Conservation (phyloP, 2,797 vertebrate species). For the Notoglanidium macrostoma region DNA sequence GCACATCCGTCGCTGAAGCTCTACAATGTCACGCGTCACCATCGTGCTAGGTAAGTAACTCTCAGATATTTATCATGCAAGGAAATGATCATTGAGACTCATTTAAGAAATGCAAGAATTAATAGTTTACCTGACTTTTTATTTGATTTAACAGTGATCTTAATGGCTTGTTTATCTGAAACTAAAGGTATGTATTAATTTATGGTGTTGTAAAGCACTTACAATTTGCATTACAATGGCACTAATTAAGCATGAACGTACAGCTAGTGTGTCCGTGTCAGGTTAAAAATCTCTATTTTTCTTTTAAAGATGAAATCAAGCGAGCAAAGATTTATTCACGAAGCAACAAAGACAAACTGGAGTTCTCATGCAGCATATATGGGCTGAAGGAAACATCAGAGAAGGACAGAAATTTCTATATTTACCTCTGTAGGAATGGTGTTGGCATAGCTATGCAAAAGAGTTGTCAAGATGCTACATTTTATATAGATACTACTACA, state of each 20-base stretch:
- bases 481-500: not conserved
- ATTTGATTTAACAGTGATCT: slow-evolving; percentile 34
- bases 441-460: accelerated
- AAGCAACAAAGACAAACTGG: slow-evolving; percentile 37
- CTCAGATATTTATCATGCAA: too few relatives aligned
- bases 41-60: slow-evolving; percentile 25
- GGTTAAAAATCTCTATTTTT: not conserved
- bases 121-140: not conserved
- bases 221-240: not conserved
- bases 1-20: not conserved
- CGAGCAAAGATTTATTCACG: slow-evolving; percentile 55
- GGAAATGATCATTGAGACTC: not conserved
- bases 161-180: not conserved
- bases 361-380: slow-evolving; percentile 59
- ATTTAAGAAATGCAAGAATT: not conserved
- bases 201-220: not conserved
- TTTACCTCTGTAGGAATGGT: slow-evolving; percentile 59
- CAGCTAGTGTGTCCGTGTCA: not conserved
- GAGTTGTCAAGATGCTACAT: not conserved
- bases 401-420: not conserved
- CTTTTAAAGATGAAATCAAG: slow-evolving; percentile 1
- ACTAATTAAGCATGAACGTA: not conserved
- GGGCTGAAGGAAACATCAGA: not conserved
- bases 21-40: not conserved
- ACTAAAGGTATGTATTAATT: slow-evolving; percentile 26